These are phyloP conservation scores for Branchellion lobata DNA, from an alignment of 2,888 invertebrate species.

Conservation along the genomic window DNA sequence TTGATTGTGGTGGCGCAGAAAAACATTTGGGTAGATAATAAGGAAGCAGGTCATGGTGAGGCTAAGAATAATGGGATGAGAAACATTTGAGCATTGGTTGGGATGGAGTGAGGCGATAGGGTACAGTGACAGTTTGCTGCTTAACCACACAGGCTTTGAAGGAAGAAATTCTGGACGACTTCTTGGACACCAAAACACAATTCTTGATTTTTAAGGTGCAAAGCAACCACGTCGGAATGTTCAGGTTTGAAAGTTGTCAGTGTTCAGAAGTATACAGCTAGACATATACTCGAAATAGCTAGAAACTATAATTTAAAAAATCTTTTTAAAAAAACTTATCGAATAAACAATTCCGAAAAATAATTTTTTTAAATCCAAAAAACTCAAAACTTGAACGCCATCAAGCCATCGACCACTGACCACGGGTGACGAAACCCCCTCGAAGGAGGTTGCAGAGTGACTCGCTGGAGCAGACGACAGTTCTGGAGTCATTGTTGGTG, in stretches of 20 bases:
- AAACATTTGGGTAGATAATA: no score
- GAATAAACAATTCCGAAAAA: no score
- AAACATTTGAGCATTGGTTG: no score
- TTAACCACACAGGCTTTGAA: not conserved
- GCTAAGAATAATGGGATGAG: no score
- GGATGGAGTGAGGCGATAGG: no score
- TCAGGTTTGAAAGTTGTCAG: not conserved
- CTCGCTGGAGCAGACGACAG: not conserved
- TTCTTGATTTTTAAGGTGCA: not conserved
- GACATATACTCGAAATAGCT: not conserved
- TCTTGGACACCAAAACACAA: not conserved
- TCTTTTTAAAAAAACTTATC: not conserved
- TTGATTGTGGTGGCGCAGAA: no score
- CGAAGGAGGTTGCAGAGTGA: not conserved
- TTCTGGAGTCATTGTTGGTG: not conserved
- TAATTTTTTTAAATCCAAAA: no score
- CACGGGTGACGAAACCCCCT: no score
- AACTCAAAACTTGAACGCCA: no score
- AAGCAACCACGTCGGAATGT: not conserved
- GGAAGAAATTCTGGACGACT: not conserved
- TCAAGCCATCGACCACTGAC: no score
- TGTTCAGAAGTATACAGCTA: not conserved
- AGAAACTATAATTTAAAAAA: not conserved
- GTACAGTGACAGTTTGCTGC: no score
- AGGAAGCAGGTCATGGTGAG: no score